Evolutionary conservation across 2,888 invertebrate genomes (phyloP).

Genomic region (Margaritifera margaritifera): DNA sequence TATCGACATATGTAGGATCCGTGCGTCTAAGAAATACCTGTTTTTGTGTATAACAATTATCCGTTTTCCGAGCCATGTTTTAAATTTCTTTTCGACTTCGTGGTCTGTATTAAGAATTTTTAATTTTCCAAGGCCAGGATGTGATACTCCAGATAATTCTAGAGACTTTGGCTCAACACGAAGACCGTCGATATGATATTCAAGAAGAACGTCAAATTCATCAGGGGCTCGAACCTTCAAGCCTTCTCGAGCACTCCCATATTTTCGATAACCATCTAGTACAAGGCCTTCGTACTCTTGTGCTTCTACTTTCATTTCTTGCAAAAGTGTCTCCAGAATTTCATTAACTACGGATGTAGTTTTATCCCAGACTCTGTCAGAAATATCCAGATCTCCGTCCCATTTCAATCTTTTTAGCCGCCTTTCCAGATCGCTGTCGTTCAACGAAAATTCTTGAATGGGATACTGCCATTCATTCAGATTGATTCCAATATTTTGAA

Average conservation of each 20-base stretch:
- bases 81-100: constrained; percentile 9
- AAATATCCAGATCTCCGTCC: constrained; percentile 2
- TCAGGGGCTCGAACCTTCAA: constrained; percentile 31
- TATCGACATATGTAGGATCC: constrained; percentile 11
- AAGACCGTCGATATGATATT: constrained; percentile 24
- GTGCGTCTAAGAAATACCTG: constrained; percentile 13
- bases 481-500: constrained; percentile 4
- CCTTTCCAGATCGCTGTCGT: neutral
- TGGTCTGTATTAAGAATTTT: neutral
- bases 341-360: neutral
- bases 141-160: no score
- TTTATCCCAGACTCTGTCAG: constrained; percentile 1
- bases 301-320: constrained; percentile 12
- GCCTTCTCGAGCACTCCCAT: constrained; percentile 40
- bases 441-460: neutral
- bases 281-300: constrained; percentile 11
- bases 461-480: constrained; percentile 9
- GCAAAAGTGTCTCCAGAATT: constrained; percentile 5
- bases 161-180: constrained; percentile 1
- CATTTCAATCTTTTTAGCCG: neutral
- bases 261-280: constrained; percentile 23
- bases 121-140: no score
- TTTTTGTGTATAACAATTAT: constrained; percentile 7
- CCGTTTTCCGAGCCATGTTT: constrained; percentile 5
- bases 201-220: constrained; percentile 34